Evolutionary conservation across 1,140 invertebrate genomes (phyloP), one percentile per base, ranked within the genome.

Genomic region (Papilio polytes): DNA sequence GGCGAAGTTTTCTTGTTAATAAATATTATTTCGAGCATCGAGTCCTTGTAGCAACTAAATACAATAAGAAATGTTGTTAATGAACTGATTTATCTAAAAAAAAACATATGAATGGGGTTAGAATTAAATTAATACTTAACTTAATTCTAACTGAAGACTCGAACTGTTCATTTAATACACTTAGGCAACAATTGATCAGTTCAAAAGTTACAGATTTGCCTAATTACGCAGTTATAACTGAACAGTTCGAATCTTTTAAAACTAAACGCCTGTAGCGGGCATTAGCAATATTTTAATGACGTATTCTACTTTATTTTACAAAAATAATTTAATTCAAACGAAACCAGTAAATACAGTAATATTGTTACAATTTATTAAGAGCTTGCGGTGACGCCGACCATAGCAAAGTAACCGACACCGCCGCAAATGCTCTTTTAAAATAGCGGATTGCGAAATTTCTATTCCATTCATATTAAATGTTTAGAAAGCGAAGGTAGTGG

Each of bases 1-100:
- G 4, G 48, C 76, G n/a, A 78, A 78, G 76, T 78, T 59, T 78
- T 56, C 76, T 78, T 78, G 53, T 78, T 78, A 78, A 78, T 78
- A 53, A 78, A 78, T 77, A 77, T 77, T 78, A 78, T 78, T 78
- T 56, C 12, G 9, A 56, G 53, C 26, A 41, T 36, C 36, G 0
- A n/a, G 41, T 73, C 70, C 46, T 48, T 48, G 6, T 12, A 44
- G 20, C 36, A 73, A 70, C 22, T 26, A 12, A 36, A 73, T 1
- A 73, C 70, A 44, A 72, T 44, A 41, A 18, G 70, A 70, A 36
- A 12, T 36, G 12, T 41, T 36, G 12, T 41, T 41, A 72, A 44
- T 44, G 9, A 22, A 44, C 36, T 73, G 18, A n/a, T 13, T 41
- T 12, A n/a, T 7, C 0, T 36, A 2, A 15, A 3, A 8, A n/a